Evolutionary conservation across 2,888 invertebrate genomes (phyloP), one percentile per base, ranked within the genome.

Genomic region (Tetragonula carbonaria): DNA sequence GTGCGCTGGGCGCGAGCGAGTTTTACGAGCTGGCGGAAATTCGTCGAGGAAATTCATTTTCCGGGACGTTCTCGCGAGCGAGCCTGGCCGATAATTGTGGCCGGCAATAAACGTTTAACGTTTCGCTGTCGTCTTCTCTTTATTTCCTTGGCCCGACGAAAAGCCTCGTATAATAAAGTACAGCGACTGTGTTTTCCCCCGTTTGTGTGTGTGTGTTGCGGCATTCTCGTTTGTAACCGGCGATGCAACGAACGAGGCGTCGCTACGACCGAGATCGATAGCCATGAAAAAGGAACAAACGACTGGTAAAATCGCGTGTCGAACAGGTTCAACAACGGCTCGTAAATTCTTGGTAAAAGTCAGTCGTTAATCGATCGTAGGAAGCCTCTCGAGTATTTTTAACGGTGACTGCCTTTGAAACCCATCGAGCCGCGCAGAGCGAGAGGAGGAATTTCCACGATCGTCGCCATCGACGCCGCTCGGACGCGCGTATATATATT

Each of bases 81-180:
- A 65, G 73, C 79, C 84, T 78, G 83, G 78, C 86, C 91, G 90
- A 92, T 93, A 92, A 93, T 92, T 93, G 90, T 85, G 68, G 80
- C 79, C 87, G 88, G 87, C 91, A 90, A 45, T 45, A 45, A 45
- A 91, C 87, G 88, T 91, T 87, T 76, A 73, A 80, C 81, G 55
- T 73, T 82, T 2, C 70, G 21, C 28, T 33, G 2, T 28, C n/a
- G 14, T 38, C 21, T 8, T 18, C 18, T 3, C 45, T 50, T 18
- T 18, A 2, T 0, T 0, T 2, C 13, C 3, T n/a, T 8, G 5
- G 11, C 14, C 11, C 38, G 21, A 38, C n/a, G 38, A 21, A 66
- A 33, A 65, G 18, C 23, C 4, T 62, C 62, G 62, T 62, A 28
- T 28, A 62, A 62, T 62, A 33, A 62, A 62, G 4, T 28, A 18